Conservation (phyloP, 2,797 vertebrate species). For the Lutjanus argentimaculatus region DNA sequence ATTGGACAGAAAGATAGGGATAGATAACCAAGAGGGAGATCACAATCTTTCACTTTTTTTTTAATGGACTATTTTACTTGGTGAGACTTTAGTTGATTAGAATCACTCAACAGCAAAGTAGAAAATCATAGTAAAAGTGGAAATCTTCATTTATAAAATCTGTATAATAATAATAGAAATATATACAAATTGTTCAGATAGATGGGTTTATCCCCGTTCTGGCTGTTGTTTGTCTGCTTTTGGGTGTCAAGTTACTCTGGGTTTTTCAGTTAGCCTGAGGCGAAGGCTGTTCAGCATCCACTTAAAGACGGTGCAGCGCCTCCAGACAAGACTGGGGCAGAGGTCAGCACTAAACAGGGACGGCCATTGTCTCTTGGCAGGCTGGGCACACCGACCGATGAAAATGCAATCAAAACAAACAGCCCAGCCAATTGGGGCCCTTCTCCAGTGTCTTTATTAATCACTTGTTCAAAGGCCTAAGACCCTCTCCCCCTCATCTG, state of each 20-base stretch:
- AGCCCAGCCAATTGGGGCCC: constrained; percentile 79
- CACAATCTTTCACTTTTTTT: neutral
- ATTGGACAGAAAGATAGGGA: neutral
- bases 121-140: too few species aligned
- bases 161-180: too few species aligned
- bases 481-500: constrained; percentile 76
- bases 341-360: constrained; percentile 87
- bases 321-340: constrained; percentile 84
- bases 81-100: too few species aligned
- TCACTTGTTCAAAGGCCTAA: constrained; percentile 85
- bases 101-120: too few species aligned
- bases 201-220: constrained; percentile 39
- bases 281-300: constrained; percentile 86
- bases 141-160: too few species aligned
- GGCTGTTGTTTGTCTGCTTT: constrained; percentile 59
- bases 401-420: constrained; percentile 91
- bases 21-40: too few species aligned
- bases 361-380: constrained; percentile 86
- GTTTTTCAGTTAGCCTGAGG: constrained; percentile 83
- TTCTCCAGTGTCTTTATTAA: constrained; percentile 88
- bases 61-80: neutral
- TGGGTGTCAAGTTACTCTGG: constrained; percentile 84
- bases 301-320: constrained; percentile 83
- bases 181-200: neutral
- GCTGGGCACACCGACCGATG: constrained; percentile 86